A percentile compares a stretch with the other conserved stretches of the same genome.
phyloP scores from a whole-genome alignment of 2,888 invertebrate genomes.

The Macrosiphum euphorbiae region DNA sequence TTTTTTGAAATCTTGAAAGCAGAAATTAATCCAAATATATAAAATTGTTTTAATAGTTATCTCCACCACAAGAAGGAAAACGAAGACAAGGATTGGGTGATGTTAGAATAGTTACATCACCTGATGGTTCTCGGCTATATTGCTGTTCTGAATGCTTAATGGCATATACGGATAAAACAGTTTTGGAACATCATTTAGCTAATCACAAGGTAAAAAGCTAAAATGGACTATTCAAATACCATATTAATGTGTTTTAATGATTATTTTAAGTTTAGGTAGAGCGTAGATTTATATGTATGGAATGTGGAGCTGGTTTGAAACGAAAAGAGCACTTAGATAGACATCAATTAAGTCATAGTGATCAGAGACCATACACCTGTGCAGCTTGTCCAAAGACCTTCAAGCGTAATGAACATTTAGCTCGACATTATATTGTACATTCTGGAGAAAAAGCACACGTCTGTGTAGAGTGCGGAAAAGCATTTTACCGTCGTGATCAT shows the following conservation, averaged over 20 bases:
- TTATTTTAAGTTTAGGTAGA: slow-evolving; percentile 68
- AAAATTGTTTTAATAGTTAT: slow-evolving; percentile 66
- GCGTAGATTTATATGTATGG: slow-evolving; percentile 72
- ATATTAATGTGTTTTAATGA: slow-evolving; percentile 63
- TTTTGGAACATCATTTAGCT: slow-evolving; percentile 71
- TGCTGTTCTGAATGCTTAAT: slow-evolving; percentile 72
- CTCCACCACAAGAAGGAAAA: slow-evolving; percentile 67
- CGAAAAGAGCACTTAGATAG: slow-evolving; percentile 73
- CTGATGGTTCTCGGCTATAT: slow-evolving; percentile 72
- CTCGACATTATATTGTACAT: slow-evolving; percentile 73
- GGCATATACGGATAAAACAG: slow-evolving; percentile 71
- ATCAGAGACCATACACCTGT: slow-evolving; percentile 70
- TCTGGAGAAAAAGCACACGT: slow-evolving; percentile 72
- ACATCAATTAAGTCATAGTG: slow-evolving; percentile 72
- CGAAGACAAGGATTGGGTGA: slow-evolving; percentile 68
- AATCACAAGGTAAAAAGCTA: slow-evolving; percentile 68
- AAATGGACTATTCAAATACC: slow-evolving; percentile 30
- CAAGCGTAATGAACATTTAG: slow-evolving; percentile 73
- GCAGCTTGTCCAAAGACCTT: slow-evolving; percentile 69
- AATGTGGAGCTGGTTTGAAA: slow-evolving; percentile 73
- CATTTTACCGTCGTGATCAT: slow-evolving; percentile 73
- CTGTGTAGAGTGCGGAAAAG: slow-evolving; percentile 71
- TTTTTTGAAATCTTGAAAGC: not conserved
- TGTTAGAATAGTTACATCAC: slow-evolving; percentile 68
- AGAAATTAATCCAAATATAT: slow-evolving; percentile 1